Evolutionary conservation across 37 sponge, comb jelly and placozoan species (phyloP).

Genomic region (Chondrosia reniformis): DNA sequence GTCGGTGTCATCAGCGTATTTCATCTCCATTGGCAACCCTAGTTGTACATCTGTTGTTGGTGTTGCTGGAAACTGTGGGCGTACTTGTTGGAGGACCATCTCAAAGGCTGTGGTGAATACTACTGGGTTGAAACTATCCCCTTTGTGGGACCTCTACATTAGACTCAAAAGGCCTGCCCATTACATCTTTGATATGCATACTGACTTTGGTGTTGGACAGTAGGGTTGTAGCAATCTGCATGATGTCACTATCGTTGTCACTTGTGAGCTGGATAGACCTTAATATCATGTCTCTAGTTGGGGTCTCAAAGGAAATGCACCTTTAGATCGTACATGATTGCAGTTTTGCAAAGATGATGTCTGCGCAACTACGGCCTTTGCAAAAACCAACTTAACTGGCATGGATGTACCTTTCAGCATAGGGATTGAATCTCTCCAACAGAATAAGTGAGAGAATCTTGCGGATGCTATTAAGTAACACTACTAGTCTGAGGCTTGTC

Average conservation of each 20-base stretch:
- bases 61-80: neutral
- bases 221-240: neutral
- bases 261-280: neutral
- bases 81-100: neutral
- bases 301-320: neutral
- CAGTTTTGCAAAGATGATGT: conserved; percentile 2
- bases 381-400: neutral
- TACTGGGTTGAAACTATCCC: neutral
- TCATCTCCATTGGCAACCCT: neutral
- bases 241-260: neutral
- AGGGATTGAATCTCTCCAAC: neutral
- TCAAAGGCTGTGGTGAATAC: neutral
- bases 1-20: neutral
- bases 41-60: neutral
- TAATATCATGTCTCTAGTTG: neutral
- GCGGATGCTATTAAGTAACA: too few species aligned
- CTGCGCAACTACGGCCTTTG: neutral
- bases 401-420: neutral
- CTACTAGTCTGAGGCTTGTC: too few species aligned
- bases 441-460: too few species aligned
- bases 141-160: neutral
- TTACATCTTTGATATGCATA: neutral
- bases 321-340: neutral
- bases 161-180: neutral
- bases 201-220: neutral